phyloP scores from a whole-genome alignment of 1,140 invertebrate genomes.

The Trachymyrmex septentrionalis region DNA sequence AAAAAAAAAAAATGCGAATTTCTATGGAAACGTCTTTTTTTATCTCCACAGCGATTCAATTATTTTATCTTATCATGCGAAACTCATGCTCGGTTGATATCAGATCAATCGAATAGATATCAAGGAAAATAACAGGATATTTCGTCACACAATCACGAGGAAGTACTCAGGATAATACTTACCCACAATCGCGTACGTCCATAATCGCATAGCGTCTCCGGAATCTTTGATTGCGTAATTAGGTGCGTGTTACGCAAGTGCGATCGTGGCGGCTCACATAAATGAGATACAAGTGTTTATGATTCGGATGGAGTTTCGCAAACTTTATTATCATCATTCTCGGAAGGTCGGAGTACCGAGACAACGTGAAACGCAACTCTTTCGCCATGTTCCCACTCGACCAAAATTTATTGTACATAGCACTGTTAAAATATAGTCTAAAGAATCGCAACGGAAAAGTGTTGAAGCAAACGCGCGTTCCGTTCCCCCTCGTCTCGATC shows the following conservation, averaged over 20 bases:
- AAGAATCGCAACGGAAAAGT: slow-evolving; percentile 8
- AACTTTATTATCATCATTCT: slow-evolving; percentile 38
- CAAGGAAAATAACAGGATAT: not conserved
- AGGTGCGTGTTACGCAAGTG: not conserved
- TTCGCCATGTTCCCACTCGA: not conserved
- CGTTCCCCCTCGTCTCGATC: slow-evolving; percentile 16
- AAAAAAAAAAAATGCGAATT: not conserved
- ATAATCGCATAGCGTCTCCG: not conserved
- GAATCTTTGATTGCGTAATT: not conserved
- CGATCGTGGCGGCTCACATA: not conserved
- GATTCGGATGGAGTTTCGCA: slow-evolving; percentile 15
- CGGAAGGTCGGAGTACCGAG: not conserved
- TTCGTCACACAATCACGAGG: not conserved
- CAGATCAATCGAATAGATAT: not conserved
- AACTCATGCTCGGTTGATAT: not conserved
- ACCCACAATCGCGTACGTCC: not conserved
- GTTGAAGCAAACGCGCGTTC: not conserved
- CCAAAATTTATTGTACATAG: not conserved
- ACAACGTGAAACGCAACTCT: not conserved
- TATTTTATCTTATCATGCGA: slow-evolving; percentile 21
- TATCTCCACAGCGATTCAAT: not conserved
- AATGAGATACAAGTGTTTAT: slow-evolving; percentile 28
- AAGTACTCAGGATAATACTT: slow-evolving; percentile 6
- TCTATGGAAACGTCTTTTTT: not conserved
- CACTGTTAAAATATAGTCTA: slow-evolving; percentile 12